Evolutionary conservation across 2,888 invertebrate genomes (phyloP), one percentile per base, ranked within the genome.

Genomic region (Aphodius granarius): DNA sequence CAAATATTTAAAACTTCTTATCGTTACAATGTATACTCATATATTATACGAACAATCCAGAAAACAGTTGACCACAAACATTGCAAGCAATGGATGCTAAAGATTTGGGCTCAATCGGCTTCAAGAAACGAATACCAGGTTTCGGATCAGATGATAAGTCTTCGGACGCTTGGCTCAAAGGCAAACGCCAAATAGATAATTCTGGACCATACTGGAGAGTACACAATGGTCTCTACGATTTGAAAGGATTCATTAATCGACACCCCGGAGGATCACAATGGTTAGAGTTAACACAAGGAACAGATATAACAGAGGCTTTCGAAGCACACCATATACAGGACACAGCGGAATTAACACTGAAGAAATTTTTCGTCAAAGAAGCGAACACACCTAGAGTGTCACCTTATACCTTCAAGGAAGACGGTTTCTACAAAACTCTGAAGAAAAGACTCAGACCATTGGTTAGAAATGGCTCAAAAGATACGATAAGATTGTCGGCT

Each of bases 251-350:
- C 84, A 88, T 94, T 5, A 86, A 91, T 3, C 90, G 88, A 71
- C 98, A 98, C 88, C 98, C 98, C 0, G 97, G 97, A 63, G 95
- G 97, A 0, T 82, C 88, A 0, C 92, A 93, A 83, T 95, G 95
- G 95, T 83, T 95, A 72, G 87, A 88, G 23, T 87, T 92, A 71
- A 91, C 93, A 0, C 91, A 92, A 90, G 95, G 94, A 0, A 93
- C 92, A 0, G 95, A 95, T 81, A 94, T 95, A 76, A 95, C 95
- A 0, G 95, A 95, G 87, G 91, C 92, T 5, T 95, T 94, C 82
- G 94, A 94, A 88, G 86, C 89, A 0, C 93, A 94, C 84, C 95
- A 95, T 84, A 82, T 94, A 65, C 89, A 90, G 3, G 86, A 87
- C 0, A 16, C 64, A 3, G 86, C 92, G 0, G 89, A 90, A 81